phyloP scores from a whole-genome alignment of 2,113 vertebrate species.

The Theristicus caerulescens region DNA sequence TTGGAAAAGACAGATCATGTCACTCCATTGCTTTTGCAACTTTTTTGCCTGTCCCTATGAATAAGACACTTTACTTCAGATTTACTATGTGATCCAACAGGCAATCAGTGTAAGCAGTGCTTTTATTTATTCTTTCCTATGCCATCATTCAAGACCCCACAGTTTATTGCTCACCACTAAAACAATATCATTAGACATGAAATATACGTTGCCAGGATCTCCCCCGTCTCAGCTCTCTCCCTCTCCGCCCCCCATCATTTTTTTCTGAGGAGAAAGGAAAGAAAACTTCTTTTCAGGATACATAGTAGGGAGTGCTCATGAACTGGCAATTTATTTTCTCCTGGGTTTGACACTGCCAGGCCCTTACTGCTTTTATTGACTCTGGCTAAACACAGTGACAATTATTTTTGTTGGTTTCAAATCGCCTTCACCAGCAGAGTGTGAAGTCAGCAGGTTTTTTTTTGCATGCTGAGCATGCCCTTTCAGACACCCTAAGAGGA shows the following conservation, averaged over 20 bases:
- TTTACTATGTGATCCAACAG: not conserved
- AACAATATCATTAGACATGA: conserved; percentile 43
- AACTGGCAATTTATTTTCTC: conserved; percentile 54
- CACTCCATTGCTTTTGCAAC: not conserved
- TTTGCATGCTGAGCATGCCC: conserved; percentile 18
- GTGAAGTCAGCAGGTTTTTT: conserved; percentile 66
- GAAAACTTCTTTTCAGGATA: conserved; percentile 49
- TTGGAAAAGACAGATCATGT: not conserved
- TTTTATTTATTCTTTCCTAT: conserved; percentile 35
- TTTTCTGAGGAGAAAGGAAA: conserved; percentile 11
- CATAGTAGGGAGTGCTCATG: conserved; percentile 36
- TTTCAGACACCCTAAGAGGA: conserved; percentile 5
- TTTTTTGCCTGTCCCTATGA: not conserved
- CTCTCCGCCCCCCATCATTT: not conserved
- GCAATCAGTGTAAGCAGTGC: not conserved
- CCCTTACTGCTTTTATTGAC: conserved; percentile 64
- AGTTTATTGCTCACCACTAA: conserved; percentile 38
- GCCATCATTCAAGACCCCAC: not conserved
- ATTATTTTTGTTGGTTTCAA: conserved; percentile 69
- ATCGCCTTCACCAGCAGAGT: conserved; percentile 44
- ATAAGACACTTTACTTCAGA: not conserved
- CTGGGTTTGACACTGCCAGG: conserved; percentile 54
- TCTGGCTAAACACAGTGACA: conserved; percentile 66
- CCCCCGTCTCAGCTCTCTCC: not conserved
- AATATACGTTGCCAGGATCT: not conserved